Evolutionary conservation across 1,140 invertebrate genomes (phyloP), one percentile per base, ranked within the genome.

Genomic region (Hypsibius dujardini): DNA sequence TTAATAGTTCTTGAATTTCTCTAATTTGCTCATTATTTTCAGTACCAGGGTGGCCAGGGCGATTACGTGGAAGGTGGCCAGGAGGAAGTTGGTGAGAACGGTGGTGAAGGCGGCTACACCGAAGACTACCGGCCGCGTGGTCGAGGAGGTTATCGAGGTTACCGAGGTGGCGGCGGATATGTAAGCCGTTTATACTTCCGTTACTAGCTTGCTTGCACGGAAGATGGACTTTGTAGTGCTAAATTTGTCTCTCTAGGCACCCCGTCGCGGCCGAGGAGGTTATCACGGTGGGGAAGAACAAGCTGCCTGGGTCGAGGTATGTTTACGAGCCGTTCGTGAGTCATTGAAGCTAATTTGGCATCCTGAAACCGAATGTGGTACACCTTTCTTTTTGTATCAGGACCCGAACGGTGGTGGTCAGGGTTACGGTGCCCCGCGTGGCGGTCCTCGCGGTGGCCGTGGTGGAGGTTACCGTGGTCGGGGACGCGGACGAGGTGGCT

Each of bases 111-210:
- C 46, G 3, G 45, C 62, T 3, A 14, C 7, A 42, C 42, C 7
- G 62, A 67, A 3, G 42, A 42, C 62, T 67, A 67, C 42, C 7
- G 7, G 12, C 62, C 62, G 7, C 62, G 62, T 7, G 62, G 62
- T 14, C 62, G 62, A 70, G 73, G 47, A 60, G 88, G 89, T 76
- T 86, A 90, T 75, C 86, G 90, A 75, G 86, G 85, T 76, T 86
- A 88, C 59, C 83, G 86, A 70, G 85, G 86, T 83, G 84, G 83
- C 75, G 46, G 74, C 59, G 71, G 75, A n/a, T n/a, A n/a, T n/a
- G n/a, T n/a, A n/a, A n/a, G n/a, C n/a, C n/a, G n/a, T n/a, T n/a
- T n/a, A n/a, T n/a, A n/a, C n/a, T n/a, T n/a, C n/a, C n/a, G n/a
- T n/a, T n/a, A n/a, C n/a, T n/a, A n/a, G n/a, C n/a, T n/a, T n/a